These are phyloP conservation scores for Holocentrus rufus DNA, from an alignment of 2,797 vertebrate species.

Conservation along the genomic window DNA sequence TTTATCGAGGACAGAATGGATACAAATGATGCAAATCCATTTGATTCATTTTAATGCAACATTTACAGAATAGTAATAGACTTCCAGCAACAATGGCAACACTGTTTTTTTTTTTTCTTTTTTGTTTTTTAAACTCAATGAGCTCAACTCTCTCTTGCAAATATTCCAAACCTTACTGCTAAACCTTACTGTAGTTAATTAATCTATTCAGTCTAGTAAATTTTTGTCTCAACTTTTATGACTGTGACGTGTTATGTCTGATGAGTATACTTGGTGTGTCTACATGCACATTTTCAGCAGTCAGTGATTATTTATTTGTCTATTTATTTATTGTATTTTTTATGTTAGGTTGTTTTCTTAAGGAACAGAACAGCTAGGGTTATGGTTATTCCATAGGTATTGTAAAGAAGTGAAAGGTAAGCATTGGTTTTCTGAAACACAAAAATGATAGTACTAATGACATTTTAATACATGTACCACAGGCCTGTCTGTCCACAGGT, in stretches of 20 bases:
- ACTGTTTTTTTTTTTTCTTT: not conserved
- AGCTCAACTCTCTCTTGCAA: no score
- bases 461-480: no score
- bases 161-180: no score
- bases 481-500: no score
- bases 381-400: no score
- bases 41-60: not conserved
- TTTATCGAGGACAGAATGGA: not conserved
- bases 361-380: not conserved
- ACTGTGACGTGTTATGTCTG: constrained; percentile 14
- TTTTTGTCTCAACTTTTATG: no score
- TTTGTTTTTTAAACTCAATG: not conserved
- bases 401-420: no score
- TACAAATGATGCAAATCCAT: not conserved
- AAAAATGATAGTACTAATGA: no score
- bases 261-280: constrained; percentile 29
- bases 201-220: no score
- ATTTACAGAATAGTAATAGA: not conserved
- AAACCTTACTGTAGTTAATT: not conserved
- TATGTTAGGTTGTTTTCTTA: not conserved
- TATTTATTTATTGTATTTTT: not conserved
- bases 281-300: constrained; percentile 7
- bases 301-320: not conserved
- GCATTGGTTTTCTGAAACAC: no score
- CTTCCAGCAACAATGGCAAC: not conserved